Conservation (phyloP, 2,797 vertebrate genomes). For the Podarcis siculus region DNA sequence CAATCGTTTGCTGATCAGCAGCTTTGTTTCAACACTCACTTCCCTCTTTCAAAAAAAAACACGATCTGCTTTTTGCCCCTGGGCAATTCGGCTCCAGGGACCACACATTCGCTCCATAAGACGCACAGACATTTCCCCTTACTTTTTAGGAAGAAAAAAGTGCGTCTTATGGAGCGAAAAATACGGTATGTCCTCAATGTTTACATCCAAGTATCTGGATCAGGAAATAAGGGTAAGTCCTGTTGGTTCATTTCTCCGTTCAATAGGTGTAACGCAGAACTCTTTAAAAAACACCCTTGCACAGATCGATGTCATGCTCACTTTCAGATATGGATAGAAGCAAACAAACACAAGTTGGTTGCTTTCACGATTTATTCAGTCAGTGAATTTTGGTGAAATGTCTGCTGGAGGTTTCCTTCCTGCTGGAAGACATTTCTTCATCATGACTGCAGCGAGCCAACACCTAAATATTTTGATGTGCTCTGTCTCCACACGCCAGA, state of each 20-base stretch:
- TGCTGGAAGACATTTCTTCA: constrained; percentile 58
- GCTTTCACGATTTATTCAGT: background rate
- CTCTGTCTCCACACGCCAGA: constrained; percentile 73
- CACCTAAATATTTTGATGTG: constrained; percentile 71
- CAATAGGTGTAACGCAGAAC: background rate
- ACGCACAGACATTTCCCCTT: too few species aligned
- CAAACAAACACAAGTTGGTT: background rate
- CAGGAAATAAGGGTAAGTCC: background rate
- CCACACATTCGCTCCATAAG: too few species aligned
- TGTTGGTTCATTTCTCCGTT: background rate
- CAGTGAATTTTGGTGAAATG: constrained; percentile 4
- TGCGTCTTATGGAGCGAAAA: too few species aligned
- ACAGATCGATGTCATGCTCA: background rate
- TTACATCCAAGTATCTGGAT: constrained; percentile 2
- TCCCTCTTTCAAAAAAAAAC: too few species aligned
- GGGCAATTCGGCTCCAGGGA: too few species aligned
- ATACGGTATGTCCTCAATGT: too few species aligned
- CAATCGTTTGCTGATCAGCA: too few species aligned
- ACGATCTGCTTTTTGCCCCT: too few species aligned
- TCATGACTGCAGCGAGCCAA: constrained; percentile 67
- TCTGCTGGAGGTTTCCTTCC: background rate
- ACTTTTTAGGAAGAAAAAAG: too few species aligned
- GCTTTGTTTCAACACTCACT: too few species aligned
- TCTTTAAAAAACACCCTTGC: background rate
- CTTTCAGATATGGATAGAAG: background rate